A percentile compares a stretch with the other conserved stretches of the same genome.
Conservation (phyloP, 2,113 vertebrate species). For the Pachycephala philippinensis region DNA sequence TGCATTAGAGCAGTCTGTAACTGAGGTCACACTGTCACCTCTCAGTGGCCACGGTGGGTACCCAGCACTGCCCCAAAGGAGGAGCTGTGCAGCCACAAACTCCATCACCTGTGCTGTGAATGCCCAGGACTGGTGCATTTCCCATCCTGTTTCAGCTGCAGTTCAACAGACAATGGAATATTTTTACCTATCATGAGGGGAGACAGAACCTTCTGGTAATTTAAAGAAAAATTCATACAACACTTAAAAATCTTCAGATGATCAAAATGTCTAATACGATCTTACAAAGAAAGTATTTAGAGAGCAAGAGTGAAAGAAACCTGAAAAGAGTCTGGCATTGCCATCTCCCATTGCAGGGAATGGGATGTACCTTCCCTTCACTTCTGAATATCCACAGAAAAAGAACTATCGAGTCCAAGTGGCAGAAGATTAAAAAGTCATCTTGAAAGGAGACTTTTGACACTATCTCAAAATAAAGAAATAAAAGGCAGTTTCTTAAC, state of each 20-base stretch:
- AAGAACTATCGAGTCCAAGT: not conserved
- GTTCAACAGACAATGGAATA: not conserved
- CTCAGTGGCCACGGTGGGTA: not conserved
- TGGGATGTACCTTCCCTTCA: not conserved
- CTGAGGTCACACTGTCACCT: not conserved
- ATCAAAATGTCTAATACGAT: not conserved
- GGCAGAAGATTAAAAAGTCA: not conserved
- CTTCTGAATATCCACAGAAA: not conserved
- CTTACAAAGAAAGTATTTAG: not conserved
- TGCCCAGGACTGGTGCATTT: not conserved
- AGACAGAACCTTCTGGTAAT: not conserved
- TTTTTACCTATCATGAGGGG: not conserved
- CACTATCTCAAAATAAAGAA: not conserved
- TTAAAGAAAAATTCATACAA: not conserved
- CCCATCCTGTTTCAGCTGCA: not conserved
- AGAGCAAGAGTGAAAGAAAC: not conserved
- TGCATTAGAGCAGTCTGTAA: not conserved
- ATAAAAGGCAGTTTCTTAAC: not conserved
- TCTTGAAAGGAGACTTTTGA: not conserved
- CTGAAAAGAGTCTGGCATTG: not conserved
- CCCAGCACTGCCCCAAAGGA: not conserved
- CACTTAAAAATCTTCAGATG: not conserved
- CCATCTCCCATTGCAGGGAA: not conserved
- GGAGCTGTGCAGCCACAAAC: not conserved
- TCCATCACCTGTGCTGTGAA: accelerated